Conservation (phyloP, 2,888 invertebrate genomes). For the Lasioglossum malachurum region DNA sequence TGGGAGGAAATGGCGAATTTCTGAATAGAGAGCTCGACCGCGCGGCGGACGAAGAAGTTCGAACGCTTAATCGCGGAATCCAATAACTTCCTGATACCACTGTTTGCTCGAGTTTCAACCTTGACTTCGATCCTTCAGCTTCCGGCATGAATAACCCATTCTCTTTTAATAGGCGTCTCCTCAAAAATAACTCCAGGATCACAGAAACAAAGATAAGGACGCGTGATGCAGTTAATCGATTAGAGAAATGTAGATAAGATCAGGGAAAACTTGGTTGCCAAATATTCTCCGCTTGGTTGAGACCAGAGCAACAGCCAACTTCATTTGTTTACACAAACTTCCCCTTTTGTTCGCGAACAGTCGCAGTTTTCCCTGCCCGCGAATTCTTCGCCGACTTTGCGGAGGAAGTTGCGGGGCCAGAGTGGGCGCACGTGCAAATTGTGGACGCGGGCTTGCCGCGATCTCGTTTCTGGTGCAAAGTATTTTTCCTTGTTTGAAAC, state of each 20-base stretch:
- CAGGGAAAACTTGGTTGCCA: background rate
- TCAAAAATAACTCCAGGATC: background rate
- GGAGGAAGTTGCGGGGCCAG: constrained; percentile 19
- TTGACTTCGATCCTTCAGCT: background rate
- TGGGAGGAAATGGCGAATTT: background rate
- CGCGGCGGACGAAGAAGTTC: background rate
- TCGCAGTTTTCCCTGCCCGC: background rate
- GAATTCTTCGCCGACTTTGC: constrained; percentile 2
- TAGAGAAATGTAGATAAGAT: background rate
- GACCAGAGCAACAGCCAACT: background rate
- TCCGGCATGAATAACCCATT: too few species aligned
- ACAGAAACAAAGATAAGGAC: background rate
- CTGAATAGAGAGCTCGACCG: background rate
- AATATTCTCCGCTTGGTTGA: background rate
- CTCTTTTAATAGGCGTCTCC: background rate
- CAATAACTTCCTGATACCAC: background rate
- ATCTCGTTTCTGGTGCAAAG: constrained; percentile 28
- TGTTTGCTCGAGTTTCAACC: background rate
- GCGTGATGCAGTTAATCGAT: background rate
- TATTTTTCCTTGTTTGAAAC: constrained; percentile 40
- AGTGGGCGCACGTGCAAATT: constrained; percentile 33
- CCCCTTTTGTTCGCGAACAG: background rate
- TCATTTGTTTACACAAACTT: constrained; percentile 21
- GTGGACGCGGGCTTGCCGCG: constrained; percentile 22
- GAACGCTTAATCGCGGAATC: constrained; percentile 10